Evolutionary conservation across 2,797 vertebrate genomes (phyloP), one percentile per base, ranked within the genome.

Genomic region (Coregonus suidteri): DNA sequence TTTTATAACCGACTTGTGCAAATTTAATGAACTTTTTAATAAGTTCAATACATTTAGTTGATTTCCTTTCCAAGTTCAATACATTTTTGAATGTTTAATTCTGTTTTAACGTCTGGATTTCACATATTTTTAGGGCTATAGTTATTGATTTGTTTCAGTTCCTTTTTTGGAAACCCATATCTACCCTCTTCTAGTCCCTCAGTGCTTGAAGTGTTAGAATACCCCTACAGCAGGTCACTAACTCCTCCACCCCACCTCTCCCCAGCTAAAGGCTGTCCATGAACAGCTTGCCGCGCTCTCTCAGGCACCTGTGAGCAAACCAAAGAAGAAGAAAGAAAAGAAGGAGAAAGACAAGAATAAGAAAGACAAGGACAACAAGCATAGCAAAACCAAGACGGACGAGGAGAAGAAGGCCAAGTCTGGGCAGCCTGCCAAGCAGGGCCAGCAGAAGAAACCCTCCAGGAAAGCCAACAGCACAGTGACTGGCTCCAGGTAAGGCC

Each of bases 281-380:
- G 95, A 97, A 83, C 96, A 98, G 91, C 93, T 96, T 41, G 93
- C 95, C 1, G 96, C 95, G 0, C 89, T 98, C 82, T 96, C 97
- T 3, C 96, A 98, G 90, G 93, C 92, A 0, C 96, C 97, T 0
- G 94, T 93, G 79, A 96, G 92, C 86, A 96, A 96, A 92, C 95
- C 96, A 90, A 98, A 96, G 95, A 96, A 94, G 90, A 96, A 95
- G 81, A 96, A 94, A 82, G 94, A 96, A 59, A 94, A 96, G 70
- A 95, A 93, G 72, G 93, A 95, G 71, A 95, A 93, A 84, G 95
- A 95, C 76, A 94, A 96, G 77, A 94, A 91, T 30, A 90, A 94
- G 53, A 95, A 93, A 73, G 94, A 93, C 37, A 91, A 95, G 6
- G 82, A 83, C 51, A 87, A 88, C 51, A 88, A 89, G 77, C 93